Evolutionary conservation across 1,140 invertebrate genomes (phyloP), one percentile per base, ranked within the genome.

Genomic region (Venturia canescens): DNA sequence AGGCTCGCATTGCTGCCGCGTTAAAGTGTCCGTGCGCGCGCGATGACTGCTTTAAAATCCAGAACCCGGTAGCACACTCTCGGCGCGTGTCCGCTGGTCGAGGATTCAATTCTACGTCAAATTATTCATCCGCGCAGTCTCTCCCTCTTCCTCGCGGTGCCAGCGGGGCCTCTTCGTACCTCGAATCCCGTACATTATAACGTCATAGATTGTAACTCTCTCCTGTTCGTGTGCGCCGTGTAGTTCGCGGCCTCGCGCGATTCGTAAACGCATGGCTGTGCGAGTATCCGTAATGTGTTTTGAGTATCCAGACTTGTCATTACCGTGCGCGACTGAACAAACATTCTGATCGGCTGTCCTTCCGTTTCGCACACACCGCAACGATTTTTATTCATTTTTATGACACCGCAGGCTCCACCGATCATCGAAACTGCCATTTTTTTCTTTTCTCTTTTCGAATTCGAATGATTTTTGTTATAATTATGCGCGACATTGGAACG

Each of bases 81-180:
- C 57, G 57, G 75, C 75, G 75, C 75, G 75, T 77, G 75, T 77
- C 75, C 72, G 72, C 72, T 15, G 66, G 57, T 77, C 75, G 75
- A 77, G 75, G 75, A 66, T 77, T 31, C 66, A 66, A 77, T 77
- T 77, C 75, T 66, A 77, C 60, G 75, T 77, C 75, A 77, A 77
- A 77, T 77, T 77, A 77, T 77, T 77, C 75, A 77, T 77, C 75
- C 75, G 23, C 75, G 75, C 44, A 38, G 18, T 69, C 66, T 69
- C 66, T n/a, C n/a, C n/a, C n/a, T n/a, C n/a, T n/a, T n/a, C n/a
- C n/a, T 31, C 66, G 26, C 66, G 66, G 21, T 21, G 15, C 66
- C 29, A 69, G n/a, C n/a, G n/a, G n/a, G n/a, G 27, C 27, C 66
- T 31, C 66, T 69, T 69, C 66, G n/a, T 34, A 69, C 18, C 29